Evolutionary conservation across 2,113 vertebrate species (phyloP).

Genomic region (Hippocampus guttulatus): DNA sequence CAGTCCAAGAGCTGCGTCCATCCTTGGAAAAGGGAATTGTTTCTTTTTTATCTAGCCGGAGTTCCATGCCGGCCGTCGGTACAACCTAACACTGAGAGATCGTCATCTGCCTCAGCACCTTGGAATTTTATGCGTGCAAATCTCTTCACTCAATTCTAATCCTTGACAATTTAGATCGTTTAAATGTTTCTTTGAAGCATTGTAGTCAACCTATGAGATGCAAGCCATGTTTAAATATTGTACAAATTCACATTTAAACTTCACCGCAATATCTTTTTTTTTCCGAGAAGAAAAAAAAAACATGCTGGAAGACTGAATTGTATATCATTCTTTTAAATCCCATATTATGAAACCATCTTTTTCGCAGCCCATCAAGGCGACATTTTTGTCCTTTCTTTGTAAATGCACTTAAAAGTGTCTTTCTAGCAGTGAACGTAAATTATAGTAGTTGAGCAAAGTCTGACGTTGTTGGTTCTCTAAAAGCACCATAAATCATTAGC

Average conservation of each 20-base stretch:
- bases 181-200: not conserved
- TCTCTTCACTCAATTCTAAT: too few species aligned
- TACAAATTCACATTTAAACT: constrained; percentile 14
- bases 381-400: not conserved
- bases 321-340: not conserved
- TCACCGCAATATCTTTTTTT: constrained; percentile 8
- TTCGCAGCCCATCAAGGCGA: not conserved
- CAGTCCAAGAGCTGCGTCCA: too few species aligned
- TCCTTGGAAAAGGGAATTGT: too few species aligned
- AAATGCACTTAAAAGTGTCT: constrained; percentile 8
- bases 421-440: not conserved
- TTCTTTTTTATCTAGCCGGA: too few species aligned
- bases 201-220: not conserved
- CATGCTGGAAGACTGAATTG: not conserved
- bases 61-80: too few species aligned
- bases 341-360: constrained; percentile 3
- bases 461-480: constrained; percentile 13
- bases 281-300: not conserved
- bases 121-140: too few species aligned
- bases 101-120: too few species aligned
- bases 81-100: too few species aligned
- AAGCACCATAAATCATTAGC: constrained; percentile 26
- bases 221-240: constrained; percentile 15
- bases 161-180: not conserved
- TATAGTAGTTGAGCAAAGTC: constrained; percentile 14